Evolutionary conservation across 1,140 invertebrate genomes (phyloP).

Genomic region (Drosophila watanabei): DNA sequence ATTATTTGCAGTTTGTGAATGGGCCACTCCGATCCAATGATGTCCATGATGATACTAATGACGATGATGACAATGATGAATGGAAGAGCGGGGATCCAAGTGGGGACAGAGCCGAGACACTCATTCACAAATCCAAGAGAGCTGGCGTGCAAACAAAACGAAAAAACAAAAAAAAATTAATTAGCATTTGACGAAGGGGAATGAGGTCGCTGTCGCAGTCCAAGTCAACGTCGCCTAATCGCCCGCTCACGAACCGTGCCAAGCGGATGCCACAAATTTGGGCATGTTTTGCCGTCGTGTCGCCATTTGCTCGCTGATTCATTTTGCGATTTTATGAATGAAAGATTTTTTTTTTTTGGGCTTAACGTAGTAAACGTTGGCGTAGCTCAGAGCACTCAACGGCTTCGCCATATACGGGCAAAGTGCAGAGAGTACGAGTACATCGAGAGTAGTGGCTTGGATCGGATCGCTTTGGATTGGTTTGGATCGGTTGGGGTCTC

Average conservation of each 20-base stretch:
- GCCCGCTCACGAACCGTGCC: slow-evolving; percentile 68
- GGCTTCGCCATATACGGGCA: slow-evolving; percentile 73
- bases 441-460: slow-evolving; percentile 9
- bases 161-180: slow-evolving; percentile 77
- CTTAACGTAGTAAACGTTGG: slow-evolving; percentile 63
- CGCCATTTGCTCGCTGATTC: slow-evolving; percentile 61
- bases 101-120: slow-evolving; percentile 27
- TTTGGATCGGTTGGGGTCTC: slow-evolving; percentile 3
- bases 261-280: slow-evolving; percentile 82
- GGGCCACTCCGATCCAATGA: slow-evolving; percentile 20
- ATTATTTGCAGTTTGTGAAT: slow-evolving; percentile 37
- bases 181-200: slow-evolving; percentile 67
- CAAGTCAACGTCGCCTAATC: slow-evolving; percentile 53
- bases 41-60: slow-evolving; percentile 16
- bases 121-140: slow-evolving; percentile 67
- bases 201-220: slow-evolving; percentile 31
- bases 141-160: slow-evolving; percentile 64
- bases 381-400: slow-evolving; percentile 21
- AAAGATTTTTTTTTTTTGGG: slow-evolving; percentile 48
- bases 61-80: slow-evolving; percentile 58
- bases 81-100: slow-evolving; percentile 31
- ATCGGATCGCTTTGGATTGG: not conserved
- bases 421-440: slow-evolving; percentile 63
- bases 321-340: slow-evolving; percentile 81
- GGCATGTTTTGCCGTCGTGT: slow-evolving; percentile 67